Base-by-base conservation (phyloP, 2,113 vertebrate species). In the Chunga burmeisteri region DNA sequence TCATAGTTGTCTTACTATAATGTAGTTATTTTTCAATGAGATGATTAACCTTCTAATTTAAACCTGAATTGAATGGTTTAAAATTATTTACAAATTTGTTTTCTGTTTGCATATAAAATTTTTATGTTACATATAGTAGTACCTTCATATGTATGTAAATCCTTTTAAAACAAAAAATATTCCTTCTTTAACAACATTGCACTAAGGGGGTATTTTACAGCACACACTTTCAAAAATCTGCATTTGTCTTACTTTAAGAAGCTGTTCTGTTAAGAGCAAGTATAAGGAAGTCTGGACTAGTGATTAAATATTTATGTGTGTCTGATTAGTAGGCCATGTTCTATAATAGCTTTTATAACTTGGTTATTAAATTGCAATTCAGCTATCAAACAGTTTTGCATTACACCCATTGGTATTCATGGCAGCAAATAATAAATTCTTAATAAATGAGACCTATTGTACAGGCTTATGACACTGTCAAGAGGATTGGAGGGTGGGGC, bases 301-400 rank as follows among this genome's bases (percentile, higher is more conserved):
- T 94, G 50, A 82, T 96, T 96, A 97, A 98, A 96, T 96, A 97
- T 96, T 94, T 82, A 93, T 42, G 4, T 92, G 38, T 65, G 29
- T 55, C 77, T 96, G 61, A 53, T 67, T 58, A 82, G 16, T 50
- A 87, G 74, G 78, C 95, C 58, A 53, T 82, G 67, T 92, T 97
- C 89, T 94, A 53, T 83, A 87, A 81, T 53, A 93, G 46, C 40
- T 95, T 95, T 97, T 95, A 90, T 92, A 86, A 92, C 77, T 81
- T 89, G 16, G 46, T 92, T 96, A 91, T 96, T 97, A 97, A 97
- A 97, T 88, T 97, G 73, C 68, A 79, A 52, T 77, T 92, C 84
- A 90, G 36, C 30, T 71, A 63, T 92, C 81, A 96, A 94, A 86
- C 34, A 79, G 79, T 94, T 96, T 89, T 94, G 38, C 47, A 46